Evolutionary conservation across 2,888 invertebrate species (phyloP), one percentile per base, ranked within the genome.

Genomic region (Agrochola litura): DNA sequence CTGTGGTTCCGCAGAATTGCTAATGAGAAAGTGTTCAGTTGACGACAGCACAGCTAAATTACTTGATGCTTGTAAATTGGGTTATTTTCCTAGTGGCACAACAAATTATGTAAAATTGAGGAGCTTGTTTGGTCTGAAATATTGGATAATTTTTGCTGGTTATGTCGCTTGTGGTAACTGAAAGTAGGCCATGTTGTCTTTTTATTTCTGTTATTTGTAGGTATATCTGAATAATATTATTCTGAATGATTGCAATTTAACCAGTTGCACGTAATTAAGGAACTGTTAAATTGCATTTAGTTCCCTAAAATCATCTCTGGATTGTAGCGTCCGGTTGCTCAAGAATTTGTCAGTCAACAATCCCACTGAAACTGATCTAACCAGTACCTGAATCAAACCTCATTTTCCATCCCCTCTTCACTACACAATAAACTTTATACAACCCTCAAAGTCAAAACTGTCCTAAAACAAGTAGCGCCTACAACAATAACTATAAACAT

Each of bases 11-110:
- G 58, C 60, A 79, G 88, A 86, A 89, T 89, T 84, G 81, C 56
- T 88, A 87, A 89, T 86, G 84, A 86, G 82, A 84, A 84, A 86
- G 81, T 83, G 71, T 78, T 76, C 68, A 14, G 68, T 69, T 76
- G 75, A 71, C 65, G 78, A 85, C 79, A 81, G 63, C 65, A 60
- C 70, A 25, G 71, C 67, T 63, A 79, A 78, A 81, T 86, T 81
- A 71, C 71, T 82, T 86, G 88, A 83, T 87, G 81, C 77, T 61
- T 79, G 79, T 63, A 79, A 89, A 87, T 89, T 87, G 73, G 78
- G 80, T 84, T 86, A 82, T 82, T 87, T 88, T 84, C 76, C 43
- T 79, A 84, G 82, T 86, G 68, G 65, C 76, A 86, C 78, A 83
- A 82, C 81, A 73, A 76, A 83, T 88, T 88, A 83, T 85, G 79